A percentile compares a stretch with the other conserved stretches of the same genome.
Evolutionary conservation across 2,113 vertebrate genomes (phyloP).

Genomic region (Merops nubicus): DNA sequence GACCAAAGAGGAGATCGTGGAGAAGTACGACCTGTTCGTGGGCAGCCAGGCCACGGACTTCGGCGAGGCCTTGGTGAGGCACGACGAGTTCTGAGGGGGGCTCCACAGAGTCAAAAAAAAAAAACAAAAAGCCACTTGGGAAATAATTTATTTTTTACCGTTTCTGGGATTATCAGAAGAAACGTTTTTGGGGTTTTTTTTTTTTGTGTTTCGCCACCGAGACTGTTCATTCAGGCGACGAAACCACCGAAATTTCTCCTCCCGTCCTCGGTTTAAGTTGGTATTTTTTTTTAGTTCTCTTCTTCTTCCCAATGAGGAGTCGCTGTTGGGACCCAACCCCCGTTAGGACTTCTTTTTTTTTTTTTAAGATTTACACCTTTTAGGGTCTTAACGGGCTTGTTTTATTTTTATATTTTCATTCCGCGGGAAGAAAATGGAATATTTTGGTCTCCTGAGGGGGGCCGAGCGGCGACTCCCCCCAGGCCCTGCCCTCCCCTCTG

Average conservation of each 20-base stretch:
- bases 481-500: neutral
- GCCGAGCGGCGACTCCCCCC: no score
- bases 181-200: no score
- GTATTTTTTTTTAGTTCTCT: neutral
- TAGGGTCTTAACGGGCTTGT: neutral
- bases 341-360: neutral
- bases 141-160: neutral
- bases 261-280: no score
- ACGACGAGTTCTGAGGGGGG: constrained; percentile 72
- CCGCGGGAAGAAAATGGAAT: neutral
- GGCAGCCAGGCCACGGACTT: constrained; percentile 95
- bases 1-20: constrained; percentile 87
- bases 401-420: neutral
- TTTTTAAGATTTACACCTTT: neutral
- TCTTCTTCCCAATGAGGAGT: neutral
- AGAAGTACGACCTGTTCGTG: constrained; percentile 91
- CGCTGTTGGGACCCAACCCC: no score
- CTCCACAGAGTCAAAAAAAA: no score
- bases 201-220: neutral
- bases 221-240: neutral
- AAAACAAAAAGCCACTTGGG: neutral
- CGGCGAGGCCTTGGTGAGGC: constrained; percentile 88
- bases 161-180: neutral
- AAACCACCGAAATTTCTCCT: neutral
- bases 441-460: neutral